Base-by-base conservation (phyloP, 30 jellyfish, hydroid and myxozoan species). In the Pseudorhiza aurosa region DNA sequence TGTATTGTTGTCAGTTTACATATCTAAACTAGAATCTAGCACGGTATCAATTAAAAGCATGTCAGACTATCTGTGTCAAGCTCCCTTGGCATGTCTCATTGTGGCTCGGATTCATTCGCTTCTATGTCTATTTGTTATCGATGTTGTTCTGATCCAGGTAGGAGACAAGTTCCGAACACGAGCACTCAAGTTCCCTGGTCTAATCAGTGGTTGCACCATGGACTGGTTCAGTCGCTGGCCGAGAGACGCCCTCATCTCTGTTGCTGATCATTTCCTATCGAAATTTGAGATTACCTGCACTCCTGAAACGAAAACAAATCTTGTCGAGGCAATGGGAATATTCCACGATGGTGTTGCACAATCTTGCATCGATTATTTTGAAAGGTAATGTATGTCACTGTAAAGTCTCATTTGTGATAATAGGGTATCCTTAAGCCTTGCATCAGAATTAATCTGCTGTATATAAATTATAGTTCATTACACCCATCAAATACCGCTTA, bases 151-250 rank as follows among this genome's bases (percentile, higher is more conserved):
- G 1, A 30, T 47, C 4, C 19, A 92, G 98, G 98, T 92, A 72
- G 98, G 98, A 11, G 95, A 92, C 59, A 92, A 92, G 46, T 92
- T 92, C 87, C 87, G 98, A 9, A 83, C 88, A 44, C 93, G 98
- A 18, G 98, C 98, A 17, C 71, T 92, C 44, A 92, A 92, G 62
- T 92, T 92, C 59, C 98, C 98, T 15, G 98, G 98, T 8, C 85
- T 92, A 21, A 92, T 92, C 31, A 85, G 97, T 80, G 98, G 98
- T 26, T 92, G 98, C 59, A 92, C 98, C 15, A 92, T 92, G 98
- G 98, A 92, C 46, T 92, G 98, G 98, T 92, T 92, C 65, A 92
- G 98, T 65, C 89, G 97, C 40, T 92, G 98, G 98, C 98, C 98
- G n/a, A 81, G 79, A 72, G 98, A 92, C 47, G 98, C 98, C 28